A percentile compares a stretch with the other conserved stretches of the same genome.
These are phyloP conservation scores for Grapholita molesta DNA, from an alignment of 1,140 invertebrate species.

Conservation along the genomic window DNA sequence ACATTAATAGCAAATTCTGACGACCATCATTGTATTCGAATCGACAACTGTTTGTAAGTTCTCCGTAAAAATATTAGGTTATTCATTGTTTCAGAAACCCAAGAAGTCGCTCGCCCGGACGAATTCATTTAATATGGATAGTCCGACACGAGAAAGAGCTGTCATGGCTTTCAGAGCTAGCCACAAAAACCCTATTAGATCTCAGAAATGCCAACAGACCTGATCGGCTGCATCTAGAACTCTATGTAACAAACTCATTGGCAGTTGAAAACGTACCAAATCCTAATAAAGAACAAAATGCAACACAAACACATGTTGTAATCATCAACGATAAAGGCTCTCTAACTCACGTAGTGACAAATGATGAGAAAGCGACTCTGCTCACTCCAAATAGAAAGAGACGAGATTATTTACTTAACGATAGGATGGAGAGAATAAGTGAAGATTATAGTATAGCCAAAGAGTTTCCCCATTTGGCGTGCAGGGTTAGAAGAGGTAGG, in stretches of 20 bases:
- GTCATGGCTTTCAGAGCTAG: constrained; percentile 54
- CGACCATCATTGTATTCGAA: too few relatives aligned
- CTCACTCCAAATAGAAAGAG: constrained; percentile 54
- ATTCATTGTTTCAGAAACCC: constrained; percentile 47
- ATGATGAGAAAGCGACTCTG: constrained; percentile 51
- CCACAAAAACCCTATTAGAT: constrained; percentile 47
- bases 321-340: constrained; percentile 52
- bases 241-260: constrained; percentile 56
- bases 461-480: constrained; percentile 59
- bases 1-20: too few relatives aligned
- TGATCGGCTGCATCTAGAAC: constrained; percentile 62
- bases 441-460: constrained; percentile 50
- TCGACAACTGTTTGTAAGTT: too few relatives aligned
- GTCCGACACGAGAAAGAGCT: constrained; percentile 59
- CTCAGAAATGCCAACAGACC: constrained; percentile 60
- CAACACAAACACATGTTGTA: constrained; percentile 47
- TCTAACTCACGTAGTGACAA: constrained; percentile 36
- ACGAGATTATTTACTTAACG: constrained; percentile 25
- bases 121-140: constrained; percentile 68
- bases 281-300: constrained; percentile 27
- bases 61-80: too few relatives aligned
- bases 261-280: constrained; percentile 28
- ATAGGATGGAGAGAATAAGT: constrained; percentile 23
- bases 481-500: constrained; percentile 54
- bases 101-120: constrained; percentile 45